A percentile compares a stretch with the other conserved stretches of the same genome.
Conservation (phyloP, 2,888 invertebrate genomes). For the Ormyrus nitidulus region DNA sequence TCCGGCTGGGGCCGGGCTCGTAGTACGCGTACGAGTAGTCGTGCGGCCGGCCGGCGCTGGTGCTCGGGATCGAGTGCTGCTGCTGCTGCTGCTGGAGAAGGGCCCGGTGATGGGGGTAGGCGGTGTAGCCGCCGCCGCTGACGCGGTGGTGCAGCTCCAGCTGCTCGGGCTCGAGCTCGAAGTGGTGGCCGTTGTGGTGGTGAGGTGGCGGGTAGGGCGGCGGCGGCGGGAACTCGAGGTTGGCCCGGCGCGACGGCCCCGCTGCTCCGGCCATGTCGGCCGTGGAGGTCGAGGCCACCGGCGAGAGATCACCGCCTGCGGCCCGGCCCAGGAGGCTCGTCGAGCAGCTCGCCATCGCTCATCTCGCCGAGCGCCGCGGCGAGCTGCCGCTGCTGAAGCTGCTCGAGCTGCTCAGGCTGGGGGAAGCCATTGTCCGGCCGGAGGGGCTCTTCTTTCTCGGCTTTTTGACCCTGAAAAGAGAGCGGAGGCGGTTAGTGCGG, state of each 20-base stretch:
- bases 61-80: too few species aligned
- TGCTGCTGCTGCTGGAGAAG: constrained; percentile 9
- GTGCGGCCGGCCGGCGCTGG: constrained; percentile 59
- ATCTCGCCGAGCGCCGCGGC: constrained; percentile 28
- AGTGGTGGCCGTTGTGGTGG: constrained; percentile 62
- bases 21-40: constrained; percentile 92
- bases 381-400: constrained; percentile 2
- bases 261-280: constrained; percentile 22
- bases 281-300: background rate
- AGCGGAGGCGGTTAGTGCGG: too few species aligned
- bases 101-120: too few species aligned
- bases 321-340: constrained; percentile 26
- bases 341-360: constrained; percentile 50
- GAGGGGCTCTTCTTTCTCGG: too few species aligned
- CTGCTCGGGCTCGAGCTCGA: constrained; percentile 11
- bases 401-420: background rate
- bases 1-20: constrained; percentile 72
- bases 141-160: too few species aligned
- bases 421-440: background rate
- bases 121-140: too few species aligned
- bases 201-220: constrained; percentile 82
- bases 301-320: constrained; percentile 32
- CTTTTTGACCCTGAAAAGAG: too few species aligned
- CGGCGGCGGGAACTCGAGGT: constrained; percentile 85
- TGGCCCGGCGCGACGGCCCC: constrained; percentile 65